Percentiles rank a stretch among this genome's conserved stretches.
Evolutionary conservation across 2,113 vertebrate genomes (phyloP).

Genomic region (Pollimyrus isidori): DNA sequence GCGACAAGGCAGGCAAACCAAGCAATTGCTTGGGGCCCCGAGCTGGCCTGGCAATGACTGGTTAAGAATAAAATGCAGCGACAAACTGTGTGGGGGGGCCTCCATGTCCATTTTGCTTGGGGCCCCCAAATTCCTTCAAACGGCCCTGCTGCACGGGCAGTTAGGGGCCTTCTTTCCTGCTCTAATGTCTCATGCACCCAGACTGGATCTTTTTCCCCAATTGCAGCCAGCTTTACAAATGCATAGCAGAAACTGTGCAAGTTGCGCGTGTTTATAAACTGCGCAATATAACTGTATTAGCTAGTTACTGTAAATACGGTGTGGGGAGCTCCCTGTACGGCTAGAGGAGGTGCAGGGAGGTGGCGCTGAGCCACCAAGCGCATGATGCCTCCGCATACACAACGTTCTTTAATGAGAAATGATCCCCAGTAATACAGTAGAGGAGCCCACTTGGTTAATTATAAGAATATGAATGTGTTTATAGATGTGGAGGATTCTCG

Average conservation of each 20-base stretch:
- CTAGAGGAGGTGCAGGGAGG: no score
- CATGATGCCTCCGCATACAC: neutral
- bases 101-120: no score
- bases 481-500: slow-evolving; percentile 9
- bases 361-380: neutral
- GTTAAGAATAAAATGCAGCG: no score
- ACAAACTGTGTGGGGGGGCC: no score
- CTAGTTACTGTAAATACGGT: neutral
- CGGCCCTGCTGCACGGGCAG: no score
- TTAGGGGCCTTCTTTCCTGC: neutral
- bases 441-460: neutral
- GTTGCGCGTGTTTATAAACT: neutral
- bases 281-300: neutral
- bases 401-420: slow-evolving; percentile 11
- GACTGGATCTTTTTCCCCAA: neutral
- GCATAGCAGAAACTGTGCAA: neutral
- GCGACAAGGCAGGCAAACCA: no score
- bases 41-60: no score
- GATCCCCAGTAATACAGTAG: neutral
- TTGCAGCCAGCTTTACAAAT: neutral
- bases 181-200: neutral
- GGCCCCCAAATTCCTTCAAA: no score
- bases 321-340: neutral
- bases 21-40: no score
- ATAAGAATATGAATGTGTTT: slow-evolving; percentile 13